phyloP scores from a whole-genome alignment of 2,888 invertebrate genomes.

The Drosophila colorata region DNA sequence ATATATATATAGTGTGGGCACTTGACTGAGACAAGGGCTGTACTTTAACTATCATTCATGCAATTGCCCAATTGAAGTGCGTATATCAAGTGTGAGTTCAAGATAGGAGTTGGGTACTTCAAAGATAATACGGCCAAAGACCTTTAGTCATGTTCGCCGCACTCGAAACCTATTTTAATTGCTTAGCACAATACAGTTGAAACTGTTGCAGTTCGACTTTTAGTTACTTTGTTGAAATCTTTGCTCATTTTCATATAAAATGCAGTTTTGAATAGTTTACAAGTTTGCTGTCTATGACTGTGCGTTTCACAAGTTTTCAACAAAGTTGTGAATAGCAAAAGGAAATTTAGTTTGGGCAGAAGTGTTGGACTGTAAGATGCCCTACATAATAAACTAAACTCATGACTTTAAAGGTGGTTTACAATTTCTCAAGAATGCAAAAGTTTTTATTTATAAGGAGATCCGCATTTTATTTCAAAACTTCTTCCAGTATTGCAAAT shows the following conservation, averaged over 20 bases:
- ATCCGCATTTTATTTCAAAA: neutral
- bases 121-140: neutral
- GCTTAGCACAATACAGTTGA: neutral
- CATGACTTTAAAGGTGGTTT: neutral
- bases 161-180: slow-evolving; percentile 1
- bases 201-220: neutral
- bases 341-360: neutral
- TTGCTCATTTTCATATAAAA: slow-evolving; percentile 17
- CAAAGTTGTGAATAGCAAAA: slow-evolving; percentile 6
- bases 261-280: slow-evolving; percentile 12
- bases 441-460: neutral
- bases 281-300: slow-evolving; percentile 3
- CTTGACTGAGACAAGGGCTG: slow-evolving; percentile 21
- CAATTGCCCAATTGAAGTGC: slow-evolving; percentile 2
- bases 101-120: slow-evolving; percentile 5
- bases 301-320: slow-evolving; percentile 1
- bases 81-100: slow-evolving; percentile 8
- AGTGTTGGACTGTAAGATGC: neutral
- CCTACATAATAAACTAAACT: neutral
- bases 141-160: neutral
- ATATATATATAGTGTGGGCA: slow-evolving; percentile 8
- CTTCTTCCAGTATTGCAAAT: neutral
- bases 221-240: neutral
- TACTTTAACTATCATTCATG: slow-evolving; percentile 12
- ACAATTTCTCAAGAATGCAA: neutral